phyloP scores from a whole-genome alignment of 2,797 vertebrate genomes.

The Champsocephalus gunnari region DNA sequence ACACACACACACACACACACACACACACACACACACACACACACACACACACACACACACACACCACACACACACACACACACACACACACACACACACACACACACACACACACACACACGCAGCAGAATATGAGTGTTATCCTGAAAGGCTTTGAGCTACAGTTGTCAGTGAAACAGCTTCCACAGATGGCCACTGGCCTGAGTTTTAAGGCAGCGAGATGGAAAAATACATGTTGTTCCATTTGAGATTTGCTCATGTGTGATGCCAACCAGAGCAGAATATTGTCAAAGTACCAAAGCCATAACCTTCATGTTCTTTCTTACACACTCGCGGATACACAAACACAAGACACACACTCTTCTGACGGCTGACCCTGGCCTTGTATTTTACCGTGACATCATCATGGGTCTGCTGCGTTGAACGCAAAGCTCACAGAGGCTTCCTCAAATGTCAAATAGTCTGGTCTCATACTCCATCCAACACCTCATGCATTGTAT shows the following conservation, averaged over 20 bases:
- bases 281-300: constrained; percentile 63
- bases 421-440: constrained; percentile 42
- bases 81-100: no score
- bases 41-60: no score
- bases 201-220: constrained; percentile 58
- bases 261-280: constrained; percentile 67
- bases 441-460: constrained; percentile 68
- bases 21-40: no score
- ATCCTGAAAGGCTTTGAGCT: constrained; percentile 37
- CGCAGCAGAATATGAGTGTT: neutral
- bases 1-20: no score
- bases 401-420: constrained; percentile 46
- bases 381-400: constrained; percentile 37
- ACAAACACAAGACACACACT: constrained; percentile 13
- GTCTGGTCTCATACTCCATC: constrained; percentile 52
- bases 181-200: constrained; percentile 74
- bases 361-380: constrained; percentile 12
- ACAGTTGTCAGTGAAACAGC: constrained; percentile 18
- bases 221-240: constrained; percentile 74
- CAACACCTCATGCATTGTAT: constrained; percentile 39
- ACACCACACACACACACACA: no score
- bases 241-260: constrained; percentile 70
- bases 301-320: constrained; percentile 39
- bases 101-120: no score
- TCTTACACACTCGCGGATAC: constrained; percentile 12